Evolutionary conservation across 2,888 invertebrate genomes (phyloP).

Genomic region (Lycophotia porphyrea): DNA sequence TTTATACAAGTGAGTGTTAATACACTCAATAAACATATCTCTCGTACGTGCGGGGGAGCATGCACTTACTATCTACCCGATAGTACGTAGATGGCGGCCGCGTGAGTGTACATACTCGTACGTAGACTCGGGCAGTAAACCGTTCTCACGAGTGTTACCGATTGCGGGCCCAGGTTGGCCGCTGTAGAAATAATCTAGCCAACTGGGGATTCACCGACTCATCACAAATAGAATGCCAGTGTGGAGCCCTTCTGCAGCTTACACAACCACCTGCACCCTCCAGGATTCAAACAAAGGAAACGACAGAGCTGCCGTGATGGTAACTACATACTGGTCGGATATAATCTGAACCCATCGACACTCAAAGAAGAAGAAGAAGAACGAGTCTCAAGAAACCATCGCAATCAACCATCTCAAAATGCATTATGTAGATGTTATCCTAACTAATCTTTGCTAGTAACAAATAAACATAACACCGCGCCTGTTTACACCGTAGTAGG

Average conservation of each 20-base stretch:
- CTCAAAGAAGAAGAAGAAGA: not conserved
- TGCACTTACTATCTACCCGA: slow-evolving; percentile 30
- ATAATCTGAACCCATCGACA: not conserved
- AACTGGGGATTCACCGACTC: not conserved
- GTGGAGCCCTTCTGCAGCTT: not conserved
- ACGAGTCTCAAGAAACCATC: not conserved
- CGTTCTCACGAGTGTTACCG: not conserved
- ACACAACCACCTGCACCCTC: not conserved
- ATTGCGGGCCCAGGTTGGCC: not conserved
- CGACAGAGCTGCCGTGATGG: not conserved
- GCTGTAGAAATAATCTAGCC: not conserved
- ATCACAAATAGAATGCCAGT: not conserved
- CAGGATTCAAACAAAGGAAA: not conserved
- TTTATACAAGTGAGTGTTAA: slow-evolving; percentile 5
- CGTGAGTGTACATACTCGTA: no score
- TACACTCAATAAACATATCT: slow-evolving; percentile 37
- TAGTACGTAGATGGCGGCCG: not conserved
- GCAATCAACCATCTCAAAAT: not conserved
- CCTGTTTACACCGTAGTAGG: fast-evolving
- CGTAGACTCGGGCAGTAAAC: not conserved
- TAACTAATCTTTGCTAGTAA: no score
- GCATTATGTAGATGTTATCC: not conserved
- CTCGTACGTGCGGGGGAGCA: slow-evolving; percentile 30
- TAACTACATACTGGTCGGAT: not conserved
- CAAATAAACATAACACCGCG: not conserved